Base-by-base conservation (phyloP, 2,888 invertebrate genomes). In the Trisateles emortualis region DNA sequence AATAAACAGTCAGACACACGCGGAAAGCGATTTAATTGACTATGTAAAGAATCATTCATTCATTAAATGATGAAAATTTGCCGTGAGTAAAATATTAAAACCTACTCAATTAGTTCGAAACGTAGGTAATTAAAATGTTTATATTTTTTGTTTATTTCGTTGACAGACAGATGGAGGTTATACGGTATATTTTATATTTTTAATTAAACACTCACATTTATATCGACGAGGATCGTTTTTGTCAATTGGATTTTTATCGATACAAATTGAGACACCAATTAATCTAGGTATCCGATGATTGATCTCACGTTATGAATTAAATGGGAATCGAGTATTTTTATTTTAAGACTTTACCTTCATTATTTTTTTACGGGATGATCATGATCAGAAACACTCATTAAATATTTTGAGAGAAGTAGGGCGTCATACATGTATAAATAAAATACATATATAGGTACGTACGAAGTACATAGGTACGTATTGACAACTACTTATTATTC, bases 221-320 rank as follows among this genome's bases (percentile, higher is more conserved):
- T 55, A 51, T 55, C 35, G 30, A 53, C 38, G 42, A 30, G 52
- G 17, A 8, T 32, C 10, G 61, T 55, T 65, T 55, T 65, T 58
- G 48, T 55, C 59, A 55, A 65, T 59, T 51, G 36, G 40, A 45
- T 65, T 64, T 64, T 62, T 65, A 62, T 58, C 50, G 52, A 33
- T 44, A 49, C 58, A 58, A 65, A 62, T 65, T 58, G 54, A 58
- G 44, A 35, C 41, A 3, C 51, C 54, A 47, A 57, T 65, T 61
- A 55, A 52, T 62, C 39, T 53, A 53, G 50, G 45, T 51, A 49
- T 51, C 35, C 14, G 43, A 30, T 38, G 30, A 64, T 38, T 10
- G 41, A 42, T 42, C 36, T 42, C 16, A 10, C 4, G 40, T 49
- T 51, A 41, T 43, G 36, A 47, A 52, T 56, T 44, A 41, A 52